Base-by-base conservation (phyloP, 2,888 invertebrate genomes). In the Brachyptera risi region DNA sequence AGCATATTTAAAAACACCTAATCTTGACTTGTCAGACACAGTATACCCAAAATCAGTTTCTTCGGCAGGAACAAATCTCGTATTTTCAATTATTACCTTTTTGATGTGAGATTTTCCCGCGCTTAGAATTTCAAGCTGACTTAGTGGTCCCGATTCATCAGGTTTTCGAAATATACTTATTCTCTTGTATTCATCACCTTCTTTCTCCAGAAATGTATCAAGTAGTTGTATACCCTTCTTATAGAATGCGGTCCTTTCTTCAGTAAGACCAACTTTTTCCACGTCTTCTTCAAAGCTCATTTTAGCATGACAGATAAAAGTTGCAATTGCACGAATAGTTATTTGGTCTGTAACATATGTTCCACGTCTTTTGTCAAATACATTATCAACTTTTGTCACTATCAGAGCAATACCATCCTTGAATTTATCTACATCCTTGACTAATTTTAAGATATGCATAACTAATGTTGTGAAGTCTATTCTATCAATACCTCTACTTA, bases 381-480 rank as follows among this genome's bases (percentile, higher is more conserved):
- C 1, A 40, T 58, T 42, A 17, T 62, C 62, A 2, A 67, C 65
- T 60, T 65, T 65, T 15, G 67, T 65, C 1, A 60, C 67, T 7
- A 67, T 42, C 9, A 67, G 35, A 1, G 62, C 59, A 11, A 67
- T 56, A 17, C 56, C 35, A 44, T 63, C 44, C 0, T 11, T 15
- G 44, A 63, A 60, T 42, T 58, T 62, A 1, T 38, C 40, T 19
- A 63, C 44, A 51, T 63, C 11, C 17, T 59, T 59, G 11, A 65
- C 11, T 7, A 67, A 23, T 11, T 17, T 19, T 2, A n/a, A 24
- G 5, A 56, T 59, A 51, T 66, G 62, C 15, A 58, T 42, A 2
- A 64, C 11, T 11, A 67, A 38, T 1, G 47, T 27, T 17, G 50
- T 26, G 23, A 67, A 65, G 50, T 61, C 61, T 5, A n/a, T 24